Evolutionary conservation across 2,797 vertebrate genomes (phyloP).

Genomic region (Phataginus tetradactyla): DNA sequence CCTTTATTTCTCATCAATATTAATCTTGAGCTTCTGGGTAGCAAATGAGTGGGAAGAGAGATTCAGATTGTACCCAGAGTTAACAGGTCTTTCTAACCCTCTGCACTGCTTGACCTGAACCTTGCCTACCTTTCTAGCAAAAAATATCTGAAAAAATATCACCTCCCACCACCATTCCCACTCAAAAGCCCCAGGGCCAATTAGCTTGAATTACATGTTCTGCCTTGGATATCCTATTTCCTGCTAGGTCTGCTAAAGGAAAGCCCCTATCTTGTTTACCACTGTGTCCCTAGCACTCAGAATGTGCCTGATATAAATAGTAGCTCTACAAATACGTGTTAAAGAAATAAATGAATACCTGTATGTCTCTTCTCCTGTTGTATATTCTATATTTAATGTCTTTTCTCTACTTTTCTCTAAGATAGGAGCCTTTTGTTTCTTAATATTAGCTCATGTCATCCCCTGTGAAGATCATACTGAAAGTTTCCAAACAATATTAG

Average conservation of each 20-base stretch:
- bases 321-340: background rate
- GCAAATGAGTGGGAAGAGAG: background rate
- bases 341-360: background rate
- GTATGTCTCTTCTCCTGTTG: background rate
- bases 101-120: background rate
- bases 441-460: constrained; percentile 1
- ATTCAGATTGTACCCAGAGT: background rate
- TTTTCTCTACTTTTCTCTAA: background rate
- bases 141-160: background rate
- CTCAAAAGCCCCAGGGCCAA: background rate
- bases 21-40: background rate
- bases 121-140: background rate
- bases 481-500: background rate
- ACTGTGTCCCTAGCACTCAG: background rate
- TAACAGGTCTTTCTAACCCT: background rate
- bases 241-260: background rate
- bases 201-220: background rate
- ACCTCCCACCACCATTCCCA: background rate
- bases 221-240: constrained; percentile 1
- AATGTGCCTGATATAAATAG: background rate
- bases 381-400: background rate
- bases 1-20: background rate
- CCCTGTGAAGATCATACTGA: background rate
- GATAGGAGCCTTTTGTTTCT: background rate
- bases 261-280: background rate